These are phyloP conservation scores for Hypercompe scribonia DNA, from an alignment of 2,888 invertebrate species.

Conservation along the genomic window DNA sequence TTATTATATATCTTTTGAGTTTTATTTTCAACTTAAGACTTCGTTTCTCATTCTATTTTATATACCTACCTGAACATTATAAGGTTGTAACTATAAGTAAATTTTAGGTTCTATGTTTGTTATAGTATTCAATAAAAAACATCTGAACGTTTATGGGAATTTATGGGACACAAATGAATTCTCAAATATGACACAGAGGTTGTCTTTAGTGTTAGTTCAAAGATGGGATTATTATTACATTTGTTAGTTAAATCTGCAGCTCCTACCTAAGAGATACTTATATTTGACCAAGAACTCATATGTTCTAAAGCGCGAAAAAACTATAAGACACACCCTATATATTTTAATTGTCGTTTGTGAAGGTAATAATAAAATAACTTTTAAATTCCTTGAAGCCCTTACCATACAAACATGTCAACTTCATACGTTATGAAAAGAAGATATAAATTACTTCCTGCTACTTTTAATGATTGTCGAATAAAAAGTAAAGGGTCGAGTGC, in stretches of 20 bases:
- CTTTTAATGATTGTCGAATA: constrained; percentile 13
- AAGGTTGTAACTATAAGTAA: neutral
- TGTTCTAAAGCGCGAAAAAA: too few species aligned
- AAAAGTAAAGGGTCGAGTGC: constrained; percentile 29
- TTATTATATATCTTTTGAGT: too few species aligned
- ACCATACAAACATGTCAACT: neutral
- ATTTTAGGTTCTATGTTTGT: neutral
- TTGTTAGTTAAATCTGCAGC: neutral
- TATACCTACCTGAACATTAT: too few species aligned
- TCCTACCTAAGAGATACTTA: neutral
- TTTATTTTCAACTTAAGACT: too few species aligned
- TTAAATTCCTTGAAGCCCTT: neutral
- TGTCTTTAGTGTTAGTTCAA: too few species aligned
- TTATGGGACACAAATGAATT: too few species aligned
- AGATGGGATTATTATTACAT: too few species aligned
- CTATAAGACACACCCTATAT: neutral
- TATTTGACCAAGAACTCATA: neutral
- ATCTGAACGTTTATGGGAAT: neutral
- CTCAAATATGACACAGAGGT: too few species aligned
- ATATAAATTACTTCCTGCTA: neutral
- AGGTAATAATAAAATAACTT: neutral
- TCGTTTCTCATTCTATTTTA: too few species aligned
- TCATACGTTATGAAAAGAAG: neutral
- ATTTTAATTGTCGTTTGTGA: neutral
- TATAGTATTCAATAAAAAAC: neutral